Evolutionary conservation across 2,113 vertebrate genomes (phyloP).

Genomic region (Neogale vison): DNA sequence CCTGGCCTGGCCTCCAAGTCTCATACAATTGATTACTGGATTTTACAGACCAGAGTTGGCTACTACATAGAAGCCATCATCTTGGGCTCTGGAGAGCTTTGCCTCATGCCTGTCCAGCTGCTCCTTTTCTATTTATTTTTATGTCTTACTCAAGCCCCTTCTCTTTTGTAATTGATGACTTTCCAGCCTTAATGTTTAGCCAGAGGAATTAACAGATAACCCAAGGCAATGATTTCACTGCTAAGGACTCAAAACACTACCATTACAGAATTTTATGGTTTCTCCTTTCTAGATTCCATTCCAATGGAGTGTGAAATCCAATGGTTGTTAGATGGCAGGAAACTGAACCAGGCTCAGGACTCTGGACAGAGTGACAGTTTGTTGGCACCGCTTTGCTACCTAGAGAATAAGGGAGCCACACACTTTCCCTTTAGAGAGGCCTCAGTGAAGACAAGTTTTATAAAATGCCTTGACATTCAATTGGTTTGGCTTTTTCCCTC

Average conservation of each 20-base stretch:
- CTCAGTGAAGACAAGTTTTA: slow-evolving; percentile 50
- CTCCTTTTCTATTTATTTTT: slow-evolving; percentile 75
- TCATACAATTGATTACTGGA: slow-evolving; percentile 50
- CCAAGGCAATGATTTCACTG: slow-evolving; percentile 69
- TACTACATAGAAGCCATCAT: slow-evolving; percentile 53
- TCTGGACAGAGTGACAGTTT: neutral
- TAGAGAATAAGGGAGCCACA: neutral
- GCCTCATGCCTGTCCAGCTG: slow-evolving; percentile 62
- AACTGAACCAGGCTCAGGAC: neutral
- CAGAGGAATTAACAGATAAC: slow-evolving; percentile 73
- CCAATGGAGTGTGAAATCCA: slow-evolving; percentile 43
- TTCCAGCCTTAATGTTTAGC: slow-evolving; percentile 70
- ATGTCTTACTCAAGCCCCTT: slow-evolving; percentile 68
- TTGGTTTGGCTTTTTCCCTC: slow-evolving; percentile 50
- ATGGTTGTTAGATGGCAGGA: slow-evolving; percentile 38
- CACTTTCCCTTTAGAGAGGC: slow-evolving; percentile 11
- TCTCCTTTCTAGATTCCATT: slow-evolving; percentile 43
- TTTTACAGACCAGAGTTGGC: slow-evolving; percentile 67
- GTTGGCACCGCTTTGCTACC: slow-evolving; percentile 57
- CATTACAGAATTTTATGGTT: slow-evolving; percentile 20
- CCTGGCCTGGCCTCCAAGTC: slow-evolving; percentile 59
- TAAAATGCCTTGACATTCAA: slow-evolving; percentile 46
- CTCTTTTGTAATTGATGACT: slow-evolving; percentile 73
- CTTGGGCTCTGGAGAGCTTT: slow-evolving; percentile 50
- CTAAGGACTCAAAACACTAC: slow-evolving; percentile 50